Conservation (phyloP, 2,797 vertebrate species). For the Diglossa cyanea region DNA sequence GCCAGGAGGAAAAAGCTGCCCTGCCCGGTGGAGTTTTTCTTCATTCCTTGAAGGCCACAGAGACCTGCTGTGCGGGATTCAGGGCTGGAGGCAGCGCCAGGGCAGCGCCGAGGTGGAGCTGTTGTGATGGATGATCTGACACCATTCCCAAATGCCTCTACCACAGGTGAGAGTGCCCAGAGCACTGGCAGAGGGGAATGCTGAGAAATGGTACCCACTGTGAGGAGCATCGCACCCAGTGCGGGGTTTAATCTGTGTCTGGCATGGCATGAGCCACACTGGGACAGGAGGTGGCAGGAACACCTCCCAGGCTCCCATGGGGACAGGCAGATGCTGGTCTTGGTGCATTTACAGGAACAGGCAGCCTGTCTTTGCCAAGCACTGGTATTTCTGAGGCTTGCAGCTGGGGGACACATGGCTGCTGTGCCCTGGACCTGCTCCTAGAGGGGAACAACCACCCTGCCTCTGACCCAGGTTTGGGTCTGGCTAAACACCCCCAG, state of each 20-base stretch:
- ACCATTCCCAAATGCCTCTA: neutral
- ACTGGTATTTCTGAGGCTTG: neutral
- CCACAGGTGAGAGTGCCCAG: neutral
- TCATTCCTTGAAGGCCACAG: constrained; percentile 31
- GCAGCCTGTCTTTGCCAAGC: neutral
- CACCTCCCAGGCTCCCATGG: neutral
- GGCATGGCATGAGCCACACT: neutral
- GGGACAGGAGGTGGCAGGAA: neutral
- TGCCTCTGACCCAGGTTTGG: neutral
- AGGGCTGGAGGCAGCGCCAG: neutral
- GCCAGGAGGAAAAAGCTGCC: neutral
- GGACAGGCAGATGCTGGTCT: neutral
- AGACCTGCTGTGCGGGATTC: constrained; percentile 15
- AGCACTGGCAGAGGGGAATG: neutral
- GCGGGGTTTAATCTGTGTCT: neutral
- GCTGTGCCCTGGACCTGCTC: neutral
- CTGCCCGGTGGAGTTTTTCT: constrained; percentile 1
- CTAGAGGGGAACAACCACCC: neutral
- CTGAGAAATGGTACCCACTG: neutral
- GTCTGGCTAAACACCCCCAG: neutral
- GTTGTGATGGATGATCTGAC: neutral
- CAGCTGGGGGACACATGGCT: neutral
- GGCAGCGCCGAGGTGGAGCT: neutral
- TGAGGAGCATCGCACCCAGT: rapidly evolving
- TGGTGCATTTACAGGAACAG: neutral